Percentiles rank a stretch among this genome's conserved stretches.
phyloP scores from a whole-genome alignment of 2,888 invertebrate species.

The Celastrina argiolus region DNA sequence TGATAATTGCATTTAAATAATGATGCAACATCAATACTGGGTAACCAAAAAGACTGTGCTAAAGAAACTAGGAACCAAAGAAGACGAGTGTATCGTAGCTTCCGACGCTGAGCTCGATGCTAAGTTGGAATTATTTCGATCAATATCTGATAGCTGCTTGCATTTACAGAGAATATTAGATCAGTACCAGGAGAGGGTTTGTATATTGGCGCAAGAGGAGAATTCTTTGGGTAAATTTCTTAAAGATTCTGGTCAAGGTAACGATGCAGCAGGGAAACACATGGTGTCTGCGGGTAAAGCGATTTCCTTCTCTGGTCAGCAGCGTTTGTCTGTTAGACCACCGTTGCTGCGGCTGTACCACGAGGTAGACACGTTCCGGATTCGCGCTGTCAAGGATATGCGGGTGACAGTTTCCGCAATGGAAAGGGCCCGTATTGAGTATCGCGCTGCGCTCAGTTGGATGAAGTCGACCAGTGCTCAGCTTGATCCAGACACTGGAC shows the following conservation, averaged over 20 bases:
- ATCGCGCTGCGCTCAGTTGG: constrained; percentile 96
- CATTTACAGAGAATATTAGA: constrained; percentile 93
- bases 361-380: constrained; percentile 97
- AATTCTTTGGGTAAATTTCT: constrained; percentile 95
- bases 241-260: constrained; percentile 93
- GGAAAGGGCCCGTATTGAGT: constrained; percentile 97
- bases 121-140: constrained; percentile 94
- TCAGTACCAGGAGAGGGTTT: constrained; percentile 94
- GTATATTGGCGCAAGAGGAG: constrained; percentile 96
- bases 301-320: constrained; percentile 93
- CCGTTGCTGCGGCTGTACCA: constrained; percentile 94
- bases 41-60: constrained; percentile 97
- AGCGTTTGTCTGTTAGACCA: constrained; percentile 90
- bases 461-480: constrained; percentile 98
- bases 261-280: constrained; percentile 86
- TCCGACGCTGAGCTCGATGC: constrained; percentile 98
- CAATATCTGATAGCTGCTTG: constrained; percentile 93
- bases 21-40: constrained; percentile 98
- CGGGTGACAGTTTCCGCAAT: constrained; percentile 92
- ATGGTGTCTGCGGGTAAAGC: constrained; percentile 85
- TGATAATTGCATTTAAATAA: constrained; percentile 33
- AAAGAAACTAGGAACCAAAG: constrained; percentile 95
- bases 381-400: constrained; percentile 96
- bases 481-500: constrained; percentile 97
- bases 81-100: constrained; percentile 97